Evolutionary conservation across 1,140 invertebrate species (phyloP), one percentile per base, ranked within the genome.

Genomic region (Anagrus nilaparvatae): DNA sequence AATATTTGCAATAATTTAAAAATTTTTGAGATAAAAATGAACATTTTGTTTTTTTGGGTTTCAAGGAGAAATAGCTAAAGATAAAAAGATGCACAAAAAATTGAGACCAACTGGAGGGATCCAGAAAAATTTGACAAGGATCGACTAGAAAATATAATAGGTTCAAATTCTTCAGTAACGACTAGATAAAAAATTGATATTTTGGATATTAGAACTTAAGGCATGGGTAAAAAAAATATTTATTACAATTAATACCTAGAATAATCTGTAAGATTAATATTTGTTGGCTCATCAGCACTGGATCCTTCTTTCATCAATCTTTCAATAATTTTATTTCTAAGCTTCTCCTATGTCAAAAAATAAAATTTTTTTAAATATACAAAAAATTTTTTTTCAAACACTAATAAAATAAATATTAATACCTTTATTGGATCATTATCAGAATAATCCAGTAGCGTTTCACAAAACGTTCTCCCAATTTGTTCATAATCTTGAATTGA

Each of bases 381-480:
- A 31, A 10, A 32, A 30, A 40, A 21, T 35, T 43, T n/a, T 25
- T 18, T 5, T 29, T 29, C 9, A 19, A 14, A 24, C n/a, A 13
- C n/a, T 20, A 7, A 31, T 13, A 23, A 32, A 10, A n/a, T n/a
- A 24, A 39, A 10, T 6, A 31, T 17, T 4, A 21, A 17, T 51
- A 83, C 81, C 76, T 92, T 92, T 49, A 77, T 77, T 6, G 86
- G 85, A 65, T 87, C 81, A 32, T 88, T 82, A 63, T 92, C 87
- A 55, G 82, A 89, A 66, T 87, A 93, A 60, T 94, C 89, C 40
- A 93, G 67, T 8, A 95, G 65, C 3, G 90, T 92, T 68, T 93
- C 87, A 69, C 90, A 94, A 69, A 94, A 94, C 25, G 87, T 79
- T 53, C 81, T 78, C 7, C 89, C 91, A 56, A 94, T 78, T 45